These are phyloP conservation scores for Chitala chitala DNA, from an alignment of 2,113 vertebrate species.

Conservation along the genomic window DNA sequence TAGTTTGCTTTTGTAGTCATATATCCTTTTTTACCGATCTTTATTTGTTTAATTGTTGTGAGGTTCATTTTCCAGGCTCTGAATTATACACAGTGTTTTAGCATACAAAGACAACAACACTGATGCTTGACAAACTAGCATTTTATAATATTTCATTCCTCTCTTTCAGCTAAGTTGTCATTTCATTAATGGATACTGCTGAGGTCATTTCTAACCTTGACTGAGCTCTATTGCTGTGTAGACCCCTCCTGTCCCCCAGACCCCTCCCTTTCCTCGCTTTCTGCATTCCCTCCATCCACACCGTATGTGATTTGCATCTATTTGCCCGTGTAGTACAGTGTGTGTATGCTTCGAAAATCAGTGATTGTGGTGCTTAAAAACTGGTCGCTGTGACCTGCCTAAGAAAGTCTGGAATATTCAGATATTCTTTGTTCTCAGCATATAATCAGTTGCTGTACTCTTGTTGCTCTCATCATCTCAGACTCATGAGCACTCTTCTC, in stretches of 20 bases:
- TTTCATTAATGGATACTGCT: slow-evolving; percentile 28
- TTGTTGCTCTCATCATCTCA: not conserved
- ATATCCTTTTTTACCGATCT: not conserved
- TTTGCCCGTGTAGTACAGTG: slow-evolving; percentile 8
- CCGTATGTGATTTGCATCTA: slow-evolving; percentile 20
- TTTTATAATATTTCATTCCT: slow-evolving; percentile 16
- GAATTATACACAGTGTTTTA: not conserved
- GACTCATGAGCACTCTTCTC: no score
- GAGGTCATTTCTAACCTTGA: slow-evolving; percentile 28
- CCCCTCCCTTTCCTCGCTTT: not conserved
- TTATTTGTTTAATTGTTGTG: slow-evolving; percentile 13
- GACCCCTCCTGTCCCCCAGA: not conserved
- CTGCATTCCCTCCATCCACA: not conserved
- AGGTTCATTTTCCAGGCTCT: slow-evolving; percentile 5
- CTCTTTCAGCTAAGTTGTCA: slow-evolving; percentile 11
- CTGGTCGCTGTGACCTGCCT: not conserved
- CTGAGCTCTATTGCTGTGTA: not conserved
- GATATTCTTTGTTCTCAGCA: not conserved
- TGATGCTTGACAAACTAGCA: not conserved
- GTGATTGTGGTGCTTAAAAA: not conserved
- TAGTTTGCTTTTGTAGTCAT: not conserved
- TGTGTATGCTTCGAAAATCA: not conserved
- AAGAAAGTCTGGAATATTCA: no score
- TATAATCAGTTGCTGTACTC: not conserved
- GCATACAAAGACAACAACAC: slow-evolving; percentile 1